Evolutionary conservation across 1,140 invertebrate genomes (phyloP), one percentile per base, ranked within the genome.

Genomic region (Bombus impatiens): DNA sequence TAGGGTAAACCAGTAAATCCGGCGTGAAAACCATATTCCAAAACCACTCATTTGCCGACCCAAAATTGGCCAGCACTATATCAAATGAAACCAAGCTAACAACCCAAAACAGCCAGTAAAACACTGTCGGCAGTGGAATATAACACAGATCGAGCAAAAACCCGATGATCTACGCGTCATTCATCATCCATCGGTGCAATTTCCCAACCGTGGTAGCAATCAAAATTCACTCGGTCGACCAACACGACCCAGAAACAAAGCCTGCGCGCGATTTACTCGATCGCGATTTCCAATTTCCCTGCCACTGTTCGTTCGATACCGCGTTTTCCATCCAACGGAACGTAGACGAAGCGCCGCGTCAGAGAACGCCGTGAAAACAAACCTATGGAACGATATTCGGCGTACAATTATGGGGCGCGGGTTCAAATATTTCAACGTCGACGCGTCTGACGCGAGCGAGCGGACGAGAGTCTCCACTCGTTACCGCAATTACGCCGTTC

Each of bases 401-500:
- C 35, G 77, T 4, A 53, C 67, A 72, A 67, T 80, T 53, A 82
- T 25, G 67, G 18, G 15, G 13, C 6, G 3, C 44, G 28, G 78
- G 28, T n/a, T 12, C 35, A 47, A 44, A 86, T 75, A 68, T 81
- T 74, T 81, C 70, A 86, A 67, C 35, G 78, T 44, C 22, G 57
- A 53, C 53, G 57, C 65, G 84, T 40, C 44, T 47, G 47, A 32
- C 79, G 62, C 59, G 59, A 62, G 28, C 28, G 3, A 71, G 25
- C 62, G 76, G 28, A 47, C 81, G 74, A 78, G 76, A 59, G 62
- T 71, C 82, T 83, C 65, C 80, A 84, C 86, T 89, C 82, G 84
- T 71, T 84, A 70, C 74, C 77, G 75, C 82, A 91, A 93, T 93
- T 92, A 91, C 86, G 76, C 70, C 79, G 91, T 90, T 93, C 85